Percentiles rank a stretch among this genome's conserved stretches.
phyloP scores from a whole-genome alignment of 2,797 vertebrate genomes.

The Natrix natrix region DNA sequence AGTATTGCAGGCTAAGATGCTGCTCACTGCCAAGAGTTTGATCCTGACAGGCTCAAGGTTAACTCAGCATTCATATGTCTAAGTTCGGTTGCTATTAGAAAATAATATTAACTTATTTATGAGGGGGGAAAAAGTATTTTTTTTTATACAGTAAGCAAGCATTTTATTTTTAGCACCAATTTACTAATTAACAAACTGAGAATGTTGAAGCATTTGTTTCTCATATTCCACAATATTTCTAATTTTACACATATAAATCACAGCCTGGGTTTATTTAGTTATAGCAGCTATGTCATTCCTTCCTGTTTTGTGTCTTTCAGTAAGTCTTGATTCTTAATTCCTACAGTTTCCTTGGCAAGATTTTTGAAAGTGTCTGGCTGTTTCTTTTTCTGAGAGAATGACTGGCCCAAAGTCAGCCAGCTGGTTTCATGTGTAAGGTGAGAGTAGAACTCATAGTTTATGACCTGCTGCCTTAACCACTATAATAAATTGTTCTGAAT shows the following conservation, averaged over 20 bases:
- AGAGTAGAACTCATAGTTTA: neutral
- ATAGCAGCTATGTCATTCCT: neutral
- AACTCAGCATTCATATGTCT: neutral
- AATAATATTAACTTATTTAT: neutral
- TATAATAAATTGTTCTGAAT: neutral
- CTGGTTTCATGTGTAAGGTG: neutral
- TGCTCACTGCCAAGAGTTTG: neutral
- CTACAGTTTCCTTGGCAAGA: neutral
- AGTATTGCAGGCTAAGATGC: neutral
- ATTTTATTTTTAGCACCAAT: neutral
- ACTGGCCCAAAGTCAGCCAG: neutral
- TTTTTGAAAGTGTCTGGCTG: neutral
- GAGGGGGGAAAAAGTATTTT: too few species aligned
- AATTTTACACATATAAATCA: neutral
- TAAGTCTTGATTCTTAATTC: neutral
- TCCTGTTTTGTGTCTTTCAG: neutral
- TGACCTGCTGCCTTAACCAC: neutral
- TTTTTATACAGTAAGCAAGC: neutral
- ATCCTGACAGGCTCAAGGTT: neutral
- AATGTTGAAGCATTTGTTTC: neutral
- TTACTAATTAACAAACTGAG: neutral
- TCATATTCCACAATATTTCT: neutral
- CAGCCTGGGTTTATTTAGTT: neutral
- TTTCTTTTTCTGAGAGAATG: neutral
- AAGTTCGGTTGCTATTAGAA: neutral